Conservation (phyloP, 2,113 vertebrate species). For the Neotoma lepida region DNA sequence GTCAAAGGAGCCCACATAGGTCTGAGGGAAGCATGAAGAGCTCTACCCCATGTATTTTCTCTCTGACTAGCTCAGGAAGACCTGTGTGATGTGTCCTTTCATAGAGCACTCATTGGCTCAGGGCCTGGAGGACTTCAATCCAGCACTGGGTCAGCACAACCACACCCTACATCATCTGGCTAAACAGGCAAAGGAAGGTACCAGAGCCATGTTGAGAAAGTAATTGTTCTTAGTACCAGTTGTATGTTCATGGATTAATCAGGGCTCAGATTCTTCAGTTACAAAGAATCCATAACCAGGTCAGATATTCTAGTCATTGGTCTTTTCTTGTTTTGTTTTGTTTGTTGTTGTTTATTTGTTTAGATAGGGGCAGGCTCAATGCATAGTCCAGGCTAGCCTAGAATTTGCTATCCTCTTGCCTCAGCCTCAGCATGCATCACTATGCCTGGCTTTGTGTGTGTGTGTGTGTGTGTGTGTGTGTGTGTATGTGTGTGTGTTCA, state of each 20-base stretch:
- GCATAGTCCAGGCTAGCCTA: neutral
- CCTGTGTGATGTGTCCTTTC: neutral
- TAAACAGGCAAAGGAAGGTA: neutral
- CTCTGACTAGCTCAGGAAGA: neutral
- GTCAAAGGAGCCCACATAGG: neutral
- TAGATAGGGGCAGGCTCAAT: neutral
- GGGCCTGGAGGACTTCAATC: neutral
- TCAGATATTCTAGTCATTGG: neutral
- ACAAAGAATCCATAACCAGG: neutral
- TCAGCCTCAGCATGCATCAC: neutral
- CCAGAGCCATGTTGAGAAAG: slow-evolving; percentile 7
- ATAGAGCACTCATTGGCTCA: neutral
- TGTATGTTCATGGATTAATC: slow-evolving; percentile 36
- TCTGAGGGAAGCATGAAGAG: neutral
- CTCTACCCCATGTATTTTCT: neutral
- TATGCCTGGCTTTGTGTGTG: neutral
- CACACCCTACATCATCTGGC: neutral
- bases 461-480: neutral
- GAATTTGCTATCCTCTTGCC: neutral
- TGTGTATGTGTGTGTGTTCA: neutral
- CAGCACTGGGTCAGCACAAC: neutral
- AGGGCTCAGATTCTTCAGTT: neutral
- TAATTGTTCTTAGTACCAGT: neutral
- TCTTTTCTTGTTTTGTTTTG: neutral
- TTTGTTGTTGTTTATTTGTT: too few relatives aligned